Evolutionary conservation across 1,140 invertebrate genomes (phyloP), one percentile per base, ranked within the genome.

Genomic region (Chlorops oryzae): DNA sequence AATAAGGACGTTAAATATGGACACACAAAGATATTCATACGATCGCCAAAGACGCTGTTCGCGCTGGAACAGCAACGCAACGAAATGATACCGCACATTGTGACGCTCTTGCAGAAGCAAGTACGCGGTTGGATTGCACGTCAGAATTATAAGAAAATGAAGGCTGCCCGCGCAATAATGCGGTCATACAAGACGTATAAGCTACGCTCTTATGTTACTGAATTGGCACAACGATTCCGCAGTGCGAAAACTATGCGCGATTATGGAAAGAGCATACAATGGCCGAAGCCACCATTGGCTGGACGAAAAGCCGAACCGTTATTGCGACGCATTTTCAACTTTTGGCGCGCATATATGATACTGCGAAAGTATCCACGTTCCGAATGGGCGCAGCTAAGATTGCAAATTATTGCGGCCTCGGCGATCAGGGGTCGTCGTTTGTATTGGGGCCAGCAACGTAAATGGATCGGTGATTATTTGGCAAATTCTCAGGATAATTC

Each of bases 381-480:
- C 50, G 88, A 96, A 63, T 90, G 92, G 88, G 87, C 90, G 1
- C 85, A 92, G 65, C 77, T 96, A 38, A 94, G 75, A 20, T 72
- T 82, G 46, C 77, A 89, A 78, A 87, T 95, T 54, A 81, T 83
- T 17, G 88, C 92, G 1, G 88, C 86, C 17, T 82, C 86, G 39
- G 82, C 81, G 5, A 73, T 98, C 12, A 78, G 81, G 42, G 82
- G 84, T 0, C 81, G 89, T 50, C 79, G 94, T 27, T 62, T 73
- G 2, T 77, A 87, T 45, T 97, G 90, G 86, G 94, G 95, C 1
- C 83, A 88, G 41, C 78, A 79, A 4, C 75, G 92, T 23, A 80
- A 82, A 52, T 98, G 96, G 95, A 78, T 86, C 55, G 94, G 94
- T 23, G 94, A 98, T 74, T 98, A 98, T 68, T 74, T 98, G 46